Evolutionary conservation across 2,888 invertebrate species (phyloP).

Genomic region (Hedychridium roseum): DNA sequence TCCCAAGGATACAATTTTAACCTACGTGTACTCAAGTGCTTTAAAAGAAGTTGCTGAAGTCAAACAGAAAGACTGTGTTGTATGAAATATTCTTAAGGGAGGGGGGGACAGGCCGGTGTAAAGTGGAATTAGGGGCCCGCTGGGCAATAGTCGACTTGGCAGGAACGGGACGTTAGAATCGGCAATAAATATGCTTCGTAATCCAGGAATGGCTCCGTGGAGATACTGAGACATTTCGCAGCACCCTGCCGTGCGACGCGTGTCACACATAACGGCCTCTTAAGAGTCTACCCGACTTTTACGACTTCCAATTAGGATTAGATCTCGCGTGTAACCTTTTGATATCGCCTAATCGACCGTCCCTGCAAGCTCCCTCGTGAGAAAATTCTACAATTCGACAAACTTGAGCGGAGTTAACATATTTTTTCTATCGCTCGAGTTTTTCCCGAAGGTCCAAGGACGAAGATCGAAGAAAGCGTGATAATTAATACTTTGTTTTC

Average conservation of each 20-base stretch:
- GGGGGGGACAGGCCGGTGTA: conserved; percentile 10
- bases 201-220: conserved; percentile 46
- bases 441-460: too few species aligned
- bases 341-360: conserved; percentile 18
- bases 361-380: too few species aligned
- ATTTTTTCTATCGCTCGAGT: too few species aligned
- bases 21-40: too few species aligned
- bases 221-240: conserved; percentile 46
- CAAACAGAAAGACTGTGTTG: background rate
- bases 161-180: conserved; percentile 25
- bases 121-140: conserved; percentile 32
- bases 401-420: too few species aligned
- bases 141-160: conserved; percentile 13
- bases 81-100: conserved; percentile 1
- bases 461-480: too few species aligned
- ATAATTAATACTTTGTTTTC: conserved; percentile 12
- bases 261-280: conserved; percentile 43
- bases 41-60: too few species aligned
- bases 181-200: conserved; percentile 47
- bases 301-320: conserved; percentile 49
- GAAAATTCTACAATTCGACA: too few species aligned
- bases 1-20: too few species aligned
- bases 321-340: conserved; percentile 23
- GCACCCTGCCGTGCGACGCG: conserved; percentile 45
- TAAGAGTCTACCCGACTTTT: conserved; percentile 37